Conservation (phyloP, 2,113 vertebrate genomes). For the Indicator maculatus region DNA sequence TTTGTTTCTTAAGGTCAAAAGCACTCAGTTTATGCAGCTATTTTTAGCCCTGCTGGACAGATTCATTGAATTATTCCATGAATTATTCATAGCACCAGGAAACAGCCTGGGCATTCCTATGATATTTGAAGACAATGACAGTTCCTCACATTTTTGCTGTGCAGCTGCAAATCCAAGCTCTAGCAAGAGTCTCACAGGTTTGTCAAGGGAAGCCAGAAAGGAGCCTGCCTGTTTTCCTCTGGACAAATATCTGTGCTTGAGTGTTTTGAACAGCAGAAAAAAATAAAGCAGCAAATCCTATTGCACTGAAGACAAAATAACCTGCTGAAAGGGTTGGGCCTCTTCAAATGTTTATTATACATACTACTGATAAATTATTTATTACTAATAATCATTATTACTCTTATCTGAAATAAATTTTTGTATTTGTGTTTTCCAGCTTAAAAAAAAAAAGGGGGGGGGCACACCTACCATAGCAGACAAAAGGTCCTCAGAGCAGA, state of each 20-base stretch:
- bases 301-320: not conserved
- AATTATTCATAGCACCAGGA: conserved; percentile 65
- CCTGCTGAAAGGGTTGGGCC: not conserved
- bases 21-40: conserved; percentile 29
- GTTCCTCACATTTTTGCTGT: conserved; percentile 17
- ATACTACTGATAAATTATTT: no score
- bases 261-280: not conserved
- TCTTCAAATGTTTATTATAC: not conserved
- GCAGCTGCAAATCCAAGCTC: not conserved
- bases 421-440: not conserved
- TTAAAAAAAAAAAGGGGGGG: conserved; percentile 27
- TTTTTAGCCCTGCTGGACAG: conserved; percentile 58
- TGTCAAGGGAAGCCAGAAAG: not conserved
- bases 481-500: conserved; percentile 11
- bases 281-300: not conserved
- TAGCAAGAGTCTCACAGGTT: not conserved
- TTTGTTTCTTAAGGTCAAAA: conserved; percentile 48
- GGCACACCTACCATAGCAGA: not conserved
- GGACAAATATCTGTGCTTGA: not conserved
- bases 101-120: not conserved
- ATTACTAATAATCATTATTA: not conserved
- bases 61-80: conserved; percentile 34
- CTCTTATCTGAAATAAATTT: not conserved
- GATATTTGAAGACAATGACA: conserved; percentile 49
- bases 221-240: not conserved